phyloP scores from a whole-genome alignment of 2,113 vertebrate species.

The Notarius quadriscutis region DNA sequence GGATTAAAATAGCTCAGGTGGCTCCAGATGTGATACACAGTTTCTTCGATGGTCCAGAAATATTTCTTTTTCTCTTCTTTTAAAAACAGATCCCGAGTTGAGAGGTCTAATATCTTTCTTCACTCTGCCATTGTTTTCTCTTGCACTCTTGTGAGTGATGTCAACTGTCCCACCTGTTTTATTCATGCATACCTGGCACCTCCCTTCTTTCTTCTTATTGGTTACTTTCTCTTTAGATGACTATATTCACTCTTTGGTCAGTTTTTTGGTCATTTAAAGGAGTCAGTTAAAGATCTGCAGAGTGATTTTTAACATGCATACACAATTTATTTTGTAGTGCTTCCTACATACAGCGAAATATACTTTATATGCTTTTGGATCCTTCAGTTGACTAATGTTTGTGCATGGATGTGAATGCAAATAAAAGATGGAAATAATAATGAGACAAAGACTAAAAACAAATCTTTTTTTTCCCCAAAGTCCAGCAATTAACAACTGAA shows the following conservation, averaged over 20 bases:
- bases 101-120: slow-evolving; percentile 25
- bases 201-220: slow-evolving; percentile 67
- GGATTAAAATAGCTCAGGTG: neutral
- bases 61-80: slow-evolving; percentile 15
- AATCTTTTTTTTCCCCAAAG: no score
- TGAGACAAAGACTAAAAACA: neutral
- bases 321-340: neutral
- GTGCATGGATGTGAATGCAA: neutral
- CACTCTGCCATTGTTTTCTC: slow-evolving; percentile 55
- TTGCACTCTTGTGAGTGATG: slow-evolving; percentile 68
- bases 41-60: slow-evolving; percentile 19
- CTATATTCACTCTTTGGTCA: slow-evolving; percentile 12
- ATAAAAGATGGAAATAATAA: neutral
- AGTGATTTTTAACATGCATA: neutral
- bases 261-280: neutral
- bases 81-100: neutral
- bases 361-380: neutral
- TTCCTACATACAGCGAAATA: neutral
- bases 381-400: neutral
- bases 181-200: slow-evolving; percentile 67
- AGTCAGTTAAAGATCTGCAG: neutral
- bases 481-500: no score
- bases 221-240: slow-evolving; percentile 50
- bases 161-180: slow-evolving; percentile 74
- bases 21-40: neutral